phyloP scores from a whole-genome alignment of 2,888 invertebrate species.

The Lepidochitona cinerea region DNA sequence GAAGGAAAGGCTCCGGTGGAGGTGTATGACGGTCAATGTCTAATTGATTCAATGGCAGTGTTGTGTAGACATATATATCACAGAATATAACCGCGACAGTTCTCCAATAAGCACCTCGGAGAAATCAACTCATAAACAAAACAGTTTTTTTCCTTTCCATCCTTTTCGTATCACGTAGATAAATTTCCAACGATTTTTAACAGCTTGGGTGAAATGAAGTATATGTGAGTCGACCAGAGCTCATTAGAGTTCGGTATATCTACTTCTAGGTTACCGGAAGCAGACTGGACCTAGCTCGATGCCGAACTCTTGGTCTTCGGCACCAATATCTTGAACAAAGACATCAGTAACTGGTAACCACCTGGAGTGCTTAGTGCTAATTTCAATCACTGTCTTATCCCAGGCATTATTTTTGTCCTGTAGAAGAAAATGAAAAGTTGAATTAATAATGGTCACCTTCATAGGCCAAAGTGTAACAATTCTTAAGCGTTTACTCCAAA shows the following conservation, averaged over 20 bases:
- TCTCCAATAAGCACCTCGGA: no score
- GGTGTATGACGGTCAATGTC: no score
- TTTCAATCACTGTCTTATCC: conserved; percentile 83
- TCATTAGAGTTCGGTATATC: neutral
- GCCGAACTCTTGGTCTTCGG: conserved; percentile 83
- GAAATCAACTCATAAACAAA: no score
- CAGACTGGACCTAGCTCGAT: conserved; percentile 89
- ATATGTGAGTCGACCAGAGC: neutral
- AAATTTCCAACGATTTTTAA: neutral
- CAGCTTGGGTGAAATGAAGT: neutral
- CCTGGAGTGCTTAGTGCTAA: conserved; percentile 83
- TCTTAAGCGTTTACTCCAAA: no score
- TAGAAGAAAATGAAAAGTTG: no score
- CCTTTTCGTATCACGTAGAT: neutral
- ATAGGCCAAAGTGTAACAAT: no score
- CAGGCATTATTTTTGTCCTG: conserved; percentile 81
- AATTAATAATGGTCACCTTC: no score
- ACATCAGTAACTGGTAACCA: conserved; percentile 88
- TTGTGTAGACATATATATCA: no score
- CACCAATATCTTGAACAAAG: conserved; percentile 83
- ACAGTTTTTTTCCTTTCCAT: no score
- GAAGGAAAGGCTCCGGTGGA: no score
- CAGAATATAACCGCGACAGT: no score
- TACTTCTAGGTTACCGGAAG: conserved; percentile 73
- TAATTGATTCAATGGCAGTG: no score